Evolutionary conservation across 2,888 invertebrate species (phyloP).

Genomic region (Pterobdella sp.): DNA sequence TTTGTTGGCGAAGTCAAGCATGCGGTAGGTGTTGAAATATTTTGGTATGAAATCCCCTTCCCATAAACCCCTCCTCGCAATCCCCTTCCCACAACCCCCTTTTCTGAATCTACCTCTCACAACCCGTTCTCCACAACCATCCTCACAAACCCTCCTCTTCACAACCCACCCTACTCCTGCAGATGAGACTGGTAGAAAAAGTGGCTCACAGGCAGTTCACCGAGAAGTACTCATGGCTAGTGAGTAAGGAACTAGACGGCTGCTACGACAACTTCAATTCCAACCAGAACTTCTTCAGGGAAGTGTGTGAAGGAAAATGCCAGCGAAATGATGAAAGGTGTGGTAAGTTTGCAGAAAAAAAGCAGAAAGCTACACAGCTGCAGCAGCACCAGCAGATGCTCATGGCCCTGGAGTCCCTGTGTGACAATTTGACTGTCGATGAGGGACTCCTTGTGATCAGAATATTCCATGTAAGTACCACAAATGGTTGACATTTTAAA

Average conservation of each 20-base stretch:
- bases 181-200: slow-evolving; percentile 6
- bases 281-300: not conserved
- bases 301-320: not conserved
- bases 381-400: slow-evolving; percentile 6
- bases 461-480: not conserved
- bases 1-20: not conserved
- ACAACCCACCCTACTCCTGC: not conserved
- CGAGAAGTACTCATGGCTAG: not conserved
- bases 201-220: not conserved
- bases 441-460: not conserved
- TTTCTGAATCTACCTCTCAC: not conserved
- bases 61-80: not conserved
- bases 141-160: not conserved
- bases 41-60: not conserved
- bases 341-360: too few species aligned
- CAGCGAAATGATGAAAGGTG: not conserved
- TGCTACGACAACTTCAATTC: not conserved
- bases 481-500: too few species aligned
- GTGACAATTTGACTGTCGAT: not conserved
- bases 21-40: not conserved
- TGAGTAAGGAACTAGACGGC: not conserved
- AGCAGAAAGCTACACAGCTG: not conserved
- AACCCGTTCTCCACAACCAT: not conserved
- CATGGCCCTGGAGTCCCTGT: slow-evolving; percentile 4
- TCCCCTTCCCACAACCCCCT: not conserved